Percentiles rank a stretch among this genome's conserved stretches.
Evolutionary conservation across 2,797 vertebrate genomes (phyloP).

Genomic region (Poeciliopsis paucimaculata): DNA sequence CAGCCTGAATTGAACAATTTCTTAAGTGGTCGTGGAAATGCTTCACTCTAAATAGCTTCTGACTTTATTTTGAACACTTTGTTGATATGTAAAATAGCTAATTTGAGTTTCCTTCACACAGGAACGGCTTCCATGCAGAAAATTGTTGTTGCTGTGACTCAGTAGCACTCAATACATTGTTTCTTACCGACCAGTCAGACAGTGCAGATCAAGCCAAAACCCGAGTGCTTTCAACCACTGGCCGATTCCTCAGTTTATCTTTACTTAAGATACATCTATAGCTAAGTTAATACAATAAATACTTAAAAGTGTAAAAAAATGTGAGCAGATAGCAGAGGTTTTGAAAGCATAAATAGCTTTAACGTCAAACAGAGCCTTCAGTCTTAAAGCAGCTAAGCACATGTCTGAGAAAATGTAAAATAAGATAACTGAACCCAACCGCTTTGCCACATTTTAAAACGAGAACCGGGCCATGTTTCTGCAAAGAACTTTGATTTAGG

Average conservation of each 20-base stretch:
- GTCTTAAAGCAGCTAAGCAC: conserved; percentile 44
- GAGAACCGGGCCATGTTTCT: conserved; percentile 20
- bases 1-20: background rate
- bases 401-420: conserved; percentile 23
- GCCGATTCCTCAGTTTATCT: background rate
- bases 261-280: background rate
- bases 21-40: background rate
- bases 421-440: conserved; percentile 15
- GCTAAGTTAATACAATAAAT: background rate
- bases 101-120: background rate
- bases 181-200: background rate
- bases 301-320: background rate
- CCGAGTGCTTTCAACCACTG: no score
- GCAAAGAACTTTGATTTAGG: conserved; percentile 11
- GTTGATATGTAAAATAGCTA: background rate
- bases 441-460: conserved; percentile 39
- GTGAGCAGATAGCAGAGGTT: background rate
- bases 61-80: background rate
- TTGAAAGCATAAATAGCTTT: background rate
- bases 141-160: background rate
- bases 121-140: background rate
- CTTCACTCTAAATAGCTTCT: background rate
- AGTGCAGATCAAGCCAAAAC: background rate
- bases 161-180: background rate
- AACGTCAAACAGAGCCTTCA: conserved; percentile 44